These are phyloP conservation scores for Echinops telfairi DNA, from an alignment of 2,113 vertebrate genomes.

Conservation along the genomic window DNA sequence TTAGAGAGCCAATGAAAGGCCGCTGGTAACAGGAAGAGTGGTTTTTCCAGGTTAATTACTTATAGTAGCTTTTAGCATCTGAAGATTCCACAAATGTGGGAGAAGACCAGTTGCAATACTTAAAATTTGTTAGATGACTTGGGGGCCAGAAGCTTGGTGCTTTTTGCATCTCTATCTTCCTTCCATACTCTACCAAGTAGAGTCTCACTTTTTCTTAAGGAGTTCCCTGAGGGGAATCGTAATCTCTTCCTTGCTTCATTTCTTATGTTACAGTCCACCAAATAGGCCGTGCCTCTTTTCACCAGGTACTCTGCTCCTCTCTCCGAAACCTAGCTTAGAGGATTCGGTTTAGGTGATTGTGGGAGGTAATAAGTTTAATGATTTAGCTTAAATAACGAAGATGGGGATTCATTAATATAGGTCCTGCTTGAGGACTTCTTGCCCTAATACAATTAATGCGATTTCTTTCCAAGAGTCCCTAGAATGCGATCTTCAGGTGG, in stretches of 20 bases:
- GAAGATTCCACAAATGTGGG: background rate
- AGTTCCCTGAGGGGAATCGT: background rate
- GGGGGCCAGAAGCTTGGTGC: background rate
- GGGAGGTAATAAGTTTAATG: background rate
- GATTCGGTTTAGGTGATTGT: background rate
- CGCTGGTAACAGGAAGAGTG: constrained; percentile 24
- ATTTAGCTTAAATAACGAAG: background rate
- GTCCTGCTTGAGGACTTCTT: too few relatives aligned
- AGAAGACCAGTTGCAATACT: constrained; percentile 6
- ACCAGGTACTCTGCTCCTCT: too few relatives aligned
- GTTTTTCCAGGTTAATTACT: constrained; percentile 59
- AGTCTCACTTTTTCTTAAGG: background rate
- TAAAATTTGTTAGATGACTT: background rate
- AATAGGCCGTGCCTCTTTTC: background rate
- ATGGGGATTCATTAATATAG: too few relatives aligned
- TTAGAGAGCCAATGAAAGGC: constrained; percentile 37
- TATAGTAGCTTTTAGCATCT: constrained; percentile 6
- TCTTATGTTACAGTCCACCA: background rate
- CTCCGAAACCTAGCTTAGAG: background rate
- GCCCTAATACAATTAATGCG: too few relatives aligned
- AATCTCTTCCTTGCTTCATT: background rate
- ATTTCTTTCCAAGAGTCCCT: too few relatives aligned
- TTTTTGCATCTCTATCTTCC: background rate
- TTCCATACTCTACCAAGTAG: background rate
- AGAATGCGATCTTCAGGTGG: too few relatives aligned